Percentiles rank a stretch among this genome's conserved stretches.
Evolutionary conservation across 2,888 invertebrate species (phyloP).

Genomic region (Rhingia rostrata): DNA sequence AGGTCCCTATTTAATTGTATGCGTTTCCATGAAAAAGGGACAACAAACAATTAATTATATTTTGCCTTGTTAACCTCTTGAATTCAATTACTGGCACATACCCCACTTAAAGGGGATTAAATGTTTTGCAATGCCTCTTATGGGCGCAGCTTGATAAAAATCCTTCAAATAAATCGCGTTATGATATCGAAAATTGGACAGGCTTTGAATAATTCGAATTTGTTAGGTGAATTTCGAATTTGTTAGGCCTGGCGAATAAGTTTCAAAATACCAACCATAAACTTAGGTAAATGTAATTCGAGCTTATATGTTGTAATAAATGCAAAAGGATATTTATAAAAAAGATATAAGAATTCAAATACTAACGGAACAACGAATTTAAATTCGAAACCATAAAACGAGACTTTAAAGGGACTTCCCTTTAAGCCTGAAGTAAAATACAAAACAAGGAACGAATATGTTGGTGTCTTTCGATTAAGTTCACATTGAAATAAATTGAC

Average conservation of each 20-base stretch:
- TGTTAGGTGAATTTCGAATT: no score
- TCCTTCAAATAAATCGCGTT: slow-evolving; percentile 34
- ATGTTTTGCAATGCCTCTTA: slow-evolving; percentile 34
- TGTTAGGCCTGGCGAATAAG: no score
- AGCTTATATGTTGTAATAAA: no score
- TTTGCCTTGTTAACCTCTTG: slow-evolving; percentile 52
- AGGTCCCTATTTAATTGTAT: not conserved
- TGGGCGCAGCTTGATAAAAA: not conserved
- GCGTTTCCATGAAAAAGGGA: not conserved
- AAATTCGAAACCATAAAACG: no score
- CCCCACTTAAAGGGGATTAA: slow-evolving; percentile 46
- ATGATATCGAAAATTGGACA: slow-evolving; percentile 28
- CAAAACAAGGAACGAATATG: not conserved
- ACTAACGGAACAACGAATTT: no score
- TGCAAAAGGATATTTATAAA: no score
- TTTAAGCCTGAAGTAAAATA: no score
- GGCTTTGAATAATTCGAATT: not conserved
- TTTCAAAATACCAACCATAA: no score
- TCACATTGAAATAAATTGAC: slow-evolving; percentile 50
- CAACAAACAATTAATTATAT: slow-evolving; percentile 37
- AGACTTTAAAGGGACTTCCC: not conserved
- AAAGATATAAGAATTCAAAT: no score
- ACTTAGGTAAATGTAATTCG: no score
- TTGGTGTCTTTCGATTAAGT: not conserved
- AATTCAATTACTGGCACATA: slow-evolving; percentile 38